Base-by-base conservation (phyloP, 2,888 invertebrate genomes). In the Chymomyza amoena region DNA sequence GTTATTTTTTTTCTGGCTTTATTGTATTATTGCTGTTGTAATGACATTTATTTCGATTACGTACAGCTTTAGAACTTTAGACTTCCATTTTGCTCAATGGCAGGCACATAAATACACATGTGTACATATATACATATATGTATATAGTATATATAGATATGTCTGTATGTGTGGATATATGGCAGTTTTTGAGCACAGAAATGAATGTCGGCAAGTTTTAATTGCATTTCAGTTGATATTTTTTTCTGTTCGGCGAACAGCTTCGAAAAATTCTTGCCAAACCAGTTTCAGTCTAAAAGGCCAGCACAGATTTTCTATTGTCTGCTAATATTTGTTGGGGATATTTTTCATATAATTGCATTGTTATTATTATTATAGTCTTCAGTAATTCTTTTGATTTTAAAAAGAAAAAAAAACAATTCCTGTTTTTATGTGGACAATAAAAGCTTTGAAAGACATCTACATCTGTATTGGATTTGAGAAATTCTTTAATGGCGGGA, bases 11-110 rank as follows among this genome's bases (percentile, higher is more conserved):
- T 57, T 67, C 59, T 39, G 54, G 61, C 56, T 63, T 20, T 66
- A 61, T 62, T 66, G 25, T 25, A 64, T 66, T 60, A 68, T 68
- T 60, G 70, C 63, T 66, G 39, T 63, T 73, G 66, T 66, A 75
- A 75, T 73, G 75, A 74, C 74, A 75, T 75, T 75, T 76, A 70
- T 73, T 70, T 54, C 67, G 73, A 66, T 69, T 73, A 69, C 72
- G 65, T 72, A 66, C 71, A 51, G 72, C 70, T n/a, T n/a, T 62
- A 69, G 59, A 71, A 61, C 60, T 45, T 45, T 39, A 57, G 57
- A 52, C 61, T 45, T 65, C 59, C 52, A 66, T 61, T 51, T 71
- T 63, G 56, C 66, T 65, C 54, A 10, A 10, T 45, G 39, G 39
- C 32, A 32, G 32, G 7, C 32, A 32, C 32, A 45, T 45, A 45